phyloP scores from a whole-genome alignment of 2,113 vertebrate genomes.

The Probosciger aterrimus region DNA sequence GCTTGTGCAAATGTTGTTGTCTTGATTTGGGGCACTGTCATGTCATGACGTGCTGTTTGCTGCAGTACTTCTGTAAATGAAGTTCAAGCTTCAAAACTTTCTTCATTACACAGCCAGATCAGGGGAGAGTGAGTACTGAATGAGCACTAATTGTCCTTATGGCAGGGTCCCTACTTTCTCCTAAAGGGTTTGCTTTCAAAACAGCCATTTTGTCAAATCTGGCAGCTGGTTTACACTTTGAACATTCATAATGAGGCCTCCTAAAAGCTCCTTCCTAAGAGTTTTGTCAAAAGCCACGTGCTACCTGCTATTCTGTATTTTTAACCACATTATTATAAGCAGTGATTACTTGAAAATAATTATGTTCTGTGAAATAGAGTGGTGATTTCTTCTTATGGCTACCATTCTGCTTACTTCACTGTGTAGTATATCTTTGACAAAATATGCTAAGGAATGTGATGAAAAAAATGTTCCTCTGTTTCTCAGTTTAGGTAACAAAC shows the following conservation, averaged over 20 bases:
- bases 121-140: background rate
- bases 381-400: background rate
- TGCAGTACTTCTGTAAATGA: background rate
- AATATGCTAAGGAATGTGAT: background rate
- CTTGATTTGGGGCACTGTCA: background rate
- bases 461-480: background rate
- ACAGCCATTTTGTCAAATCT: background rate
- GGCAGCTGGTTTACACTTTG: background rate
- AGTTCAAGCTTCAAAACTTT: background rate
- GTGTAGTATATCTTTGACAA: background rate
- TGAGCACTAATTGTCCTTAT: background rate
- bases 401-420: background rate
- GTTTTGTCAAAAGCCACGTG: background rate
- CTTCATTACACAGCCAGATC: background rate
- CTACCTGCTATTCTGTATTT: background rate
- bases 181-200: background rate
- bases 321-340: background rate
- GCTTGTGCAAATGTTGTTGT: background rate
- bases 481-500: background rate
- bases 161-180: background rate
- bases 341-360: background rate
- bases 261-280: background rate
- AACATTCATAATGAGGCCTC: background rate
- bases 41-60: background rate
- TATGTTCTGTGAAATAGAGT: background rate